These are phyloP conservation scores for Drosophila prolongata DNA, from an alignment of 2,888 invertebrate genomes.

Conservation along the genomic window DNA sequence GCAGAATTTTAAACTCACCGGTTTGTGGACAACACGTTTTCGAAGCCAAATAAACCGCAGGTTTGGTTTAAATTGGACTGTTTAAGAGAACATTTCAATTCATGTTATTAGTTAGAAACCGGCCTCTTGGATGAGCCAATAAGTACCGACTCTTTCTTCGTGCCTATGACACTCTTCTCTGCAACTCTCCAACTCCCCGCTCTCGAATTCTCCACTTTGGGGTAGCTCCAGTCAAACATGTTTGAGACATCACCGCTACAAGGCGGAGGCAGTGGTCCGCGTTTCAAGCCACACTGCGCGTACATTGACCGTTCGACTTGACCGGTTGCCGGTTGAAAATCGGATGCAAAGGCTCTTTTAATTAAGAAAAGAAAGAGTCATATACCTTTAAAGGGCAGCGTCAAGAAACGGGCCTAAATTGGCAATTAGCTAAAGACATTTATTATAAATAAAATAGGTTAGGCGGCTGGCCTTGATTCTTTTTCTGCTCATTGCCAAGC, in stretches of 20 bases:
- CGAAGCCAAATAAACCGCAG: conserved; percentile 19
- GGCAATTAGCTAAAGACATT: conserved; percentile 3
- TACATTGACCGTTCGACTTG: conserved; percentile 82
- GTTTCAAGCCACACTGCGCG: conserved; percentile 67
- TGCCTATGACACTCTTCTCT: not conserved
- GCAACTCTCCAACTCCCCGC: not conserved
- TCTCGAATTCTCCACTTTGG: conserved; percentile 25
- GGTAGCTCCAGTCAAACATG: conserved; percentile 51
- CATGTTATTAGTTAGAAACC: conserved; percentile 24
- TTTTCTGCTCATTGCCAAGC: not conserved
- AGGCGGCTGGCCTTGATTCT: not conserved
- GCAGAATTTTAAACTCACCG: conserved; percentile 33
- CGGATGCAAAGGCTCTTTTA: conserved; percentile 26
- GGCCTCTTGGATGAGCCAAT: conserved; percentile 3
- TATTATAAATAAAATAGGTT: conserved; percentile 2
- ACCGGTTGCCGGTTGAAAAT: conserved; percentile 67
- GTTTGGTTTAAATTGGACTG: conserved; percentile 12
- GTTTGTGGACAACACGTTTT: conserved; percentile 35
- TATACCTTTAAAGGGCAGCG: not conserved
- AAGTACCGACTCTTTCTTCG: conserved; percentile 1
- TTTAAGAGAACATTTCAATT: conserved; percentile 36
- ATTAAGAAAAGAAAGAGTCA: conserved; percentile 14
- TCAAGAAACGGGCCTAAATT: not conserved
- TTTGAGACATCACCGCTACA: conserved; percentile 34
- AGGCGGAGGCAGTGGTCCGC: conserved; percentile 4